Base-by-base conservation (phyloP, 2,797 vertebrate genomes). In the Eutrigla gurnardus region DNA sequence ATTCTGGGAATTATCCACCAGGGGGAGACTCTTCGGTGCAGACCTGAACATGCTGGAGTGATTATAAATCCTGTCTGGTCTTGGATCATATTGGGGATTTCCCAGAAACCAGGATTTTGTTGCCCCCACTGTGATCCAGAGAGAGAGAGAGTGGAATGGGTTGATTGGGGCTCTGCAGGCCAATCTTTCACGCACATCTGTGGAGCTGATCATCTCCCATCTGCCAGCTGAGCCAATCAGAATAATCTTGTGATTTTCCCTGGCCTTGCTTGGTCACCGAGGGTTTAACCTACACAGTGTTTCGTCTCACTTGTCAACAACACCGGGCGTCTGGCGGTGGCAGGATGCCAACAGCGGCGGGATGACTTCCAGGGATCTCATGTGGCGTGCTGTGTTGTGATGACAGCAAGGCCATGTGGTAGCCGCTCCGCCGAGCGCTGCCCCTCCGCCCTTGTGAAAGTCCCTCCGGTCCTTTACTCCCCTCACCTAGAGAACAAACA, bases 291-390 rank as follows among this genome's bases (percentile, higher is more conserved):
- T 36, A 42, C 42, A 25, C 66, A 69, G 33, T 3, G 61, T 49
- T 76, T 83, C 6, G 2, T 69, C 40, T 81, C 35, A 13, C 39
- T 69, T 73, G 52, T 72, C 73, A 78, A 57, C 70, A 78, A 59
- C 54, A 74, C 45, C 81, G 67, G 33, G 72, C 50, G 59, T 47
- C 59, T 77, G 71, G 74, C 9, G 0, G 65, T 77, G 80, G 68
- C 69, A 33, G 45, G 25, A 49, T 14, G 74, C 77, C 81, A 73
- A 50, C 9, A 58, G 78, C 6, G 33, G 58, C 70, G 45, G 65
- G 70, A 82, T 52, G 46, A 78, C 68, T 68, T 73, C 39, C 77
- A 83, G 73, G 14, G 25, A 61, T 64, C 61, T 72, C 75, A 33
- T 62, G 59, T 79, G 73, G 65, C 12, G 69, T 18, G 54, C 39